Evolutionary conservation across 2,797 vertebrate genomes (phyloP).

Genomic region (Clamator glandarius): DNA sequence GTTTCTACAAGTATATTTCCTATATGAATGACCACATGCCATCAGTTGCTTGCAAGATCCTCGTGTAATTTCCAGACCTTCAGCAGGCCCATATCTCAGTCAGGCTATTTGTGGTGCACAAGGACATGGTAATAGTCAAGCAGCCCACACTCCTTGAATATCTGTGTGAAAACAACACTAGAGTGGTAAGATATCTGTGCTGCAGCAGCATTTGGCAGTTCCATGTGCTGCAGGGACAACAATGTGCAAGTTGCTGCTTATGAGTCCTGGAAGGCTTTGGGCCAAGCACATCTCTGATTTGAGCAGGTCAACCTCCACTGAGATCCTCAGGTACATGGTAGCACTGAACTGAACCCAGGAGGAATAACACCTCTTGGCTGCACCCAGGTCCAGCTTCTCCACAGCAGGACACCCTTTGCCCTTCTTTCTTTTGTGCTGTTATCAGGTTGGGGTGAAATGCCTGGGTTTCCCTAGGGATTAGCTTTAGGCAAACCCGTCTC

Average conservation of each 20-base stretch:
- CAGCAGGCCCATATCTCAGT: not conserved
- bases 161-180: not conserved
- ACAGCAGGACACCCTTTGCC: not conserved
- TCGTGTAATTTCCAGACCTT: not conserved
- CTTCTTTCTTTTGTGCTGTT: not conserved
- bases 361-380: not conserved
- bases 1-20: slow-evolving; percentile 21
- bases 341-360: not conserved
- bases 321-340: not conserved
- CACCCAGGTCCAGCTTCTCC: not conserved
- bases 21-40: not conserved
- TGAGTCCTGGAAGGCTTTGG: not conserved
- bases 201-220: not conserved
- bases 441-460: not conserved
- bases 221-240: rapidly evolving
- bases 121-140: not conserved
- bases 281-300: not conserved
- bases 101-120: not conserved
- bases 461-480: not conserved
- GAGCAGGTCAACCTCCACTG: not conserved
- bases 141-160: not conserved
- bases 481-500: not conserved
- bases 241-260: not conserved
- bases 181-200: not conserved
- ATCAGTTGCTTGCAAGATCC: not conserved